phyloP scores from a whole-genome alignment of 2,113 vertebrate genomes.

The Plectropomus leopardus region DNA sequence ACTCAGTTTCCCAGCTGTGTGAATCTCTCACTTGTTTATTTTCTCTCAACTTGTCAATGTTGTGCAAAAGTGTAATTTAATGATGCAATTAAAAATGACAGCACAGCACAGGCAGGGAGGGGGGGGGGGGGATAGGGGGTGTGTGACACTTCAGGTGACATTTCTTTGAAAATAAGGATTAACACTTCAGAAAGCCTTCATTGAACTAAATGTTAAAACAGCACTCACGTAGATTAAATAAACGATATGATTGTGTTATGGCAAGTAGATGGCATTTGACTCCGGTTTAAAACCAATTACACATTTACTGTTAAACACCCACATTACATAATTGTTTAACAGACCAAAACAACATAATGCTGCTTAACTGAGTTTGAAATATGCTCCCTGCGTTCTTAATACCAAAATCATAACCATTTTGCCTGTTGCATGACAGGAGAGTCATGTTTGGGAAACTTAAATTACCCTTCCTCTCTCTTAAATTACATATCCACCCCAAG shows the following conservation, averaged over 20 bases:
- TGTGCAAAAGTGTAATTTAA: constrained; percentile 44
- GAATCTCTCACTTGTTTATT: constrained; percentile 1
- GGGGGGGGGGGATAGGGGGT: too few relatives aligned
- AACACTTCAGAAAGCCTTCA: constrained; percentile 16
- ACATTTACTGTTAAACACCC: constrained; percentile 29
- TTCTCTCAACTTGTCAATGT: not conserved
- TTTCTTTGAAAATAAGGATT: constrained; percentile 8
- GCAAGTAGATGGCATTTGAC: constrained; percentile 26
- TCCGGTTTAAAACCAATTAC: constrained; percentile 18
- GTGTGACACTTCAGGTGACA: not conserved
- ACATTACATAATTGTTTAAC: constrained; percentile 25
- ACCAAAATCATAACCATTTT: constrained; percentile 20
- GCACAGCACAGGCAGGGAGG: constrained; percentile 22
- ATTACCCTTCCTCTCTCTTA: not conserved
- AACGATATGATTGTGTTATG: constrained; percentile 1
- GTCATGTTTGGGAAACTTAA: constrained; percentile 41
- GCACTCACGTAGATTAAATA: constrained; percentile 9
- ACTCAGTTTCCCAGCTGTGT: constrained; percentile 14
- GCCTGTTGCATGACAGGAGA: constrained; percentile 18
- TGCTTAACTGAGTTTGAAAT: constrained; percentile 25
- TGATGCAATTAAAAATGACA: constrained; percentile 37
- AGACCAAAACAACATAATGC: constrained; percentile 16
- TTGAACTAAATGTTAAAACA: constrained; percentile 21
- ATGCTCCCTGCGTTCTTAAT: constrained; percentile 25
- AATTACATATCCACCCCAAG: constrained; percentile 42